Evolutionary conservation across 2,888 invertebrate species (phyloP).

Genomic region (Rhimphoctona megacephalus): DNA sequence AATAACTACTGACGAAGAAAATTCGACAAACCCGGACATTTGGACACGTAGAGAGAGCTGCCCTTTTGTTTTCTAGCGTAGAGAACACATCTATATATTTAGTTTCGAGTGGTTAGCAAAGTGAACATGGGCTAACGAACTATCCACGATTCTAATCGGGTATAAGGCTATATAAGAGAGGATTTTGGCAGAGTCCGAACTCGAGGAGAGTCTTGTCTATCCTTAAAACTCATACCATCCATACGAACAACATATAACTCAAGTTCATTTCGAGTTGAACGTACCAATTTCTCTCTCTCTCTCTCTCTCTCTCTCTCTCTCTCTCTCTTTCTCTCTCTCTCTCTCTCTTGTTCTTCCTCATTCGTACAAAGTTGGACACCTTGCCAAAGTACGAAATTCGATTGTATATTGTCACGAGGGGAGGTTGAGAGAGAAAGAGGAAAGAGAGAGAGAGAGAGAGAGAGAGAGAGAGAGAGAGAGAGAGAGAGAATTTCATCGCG

Average conservation of each 20-base stretch:
- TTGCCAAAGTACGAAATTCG: conserved; percentile 71
- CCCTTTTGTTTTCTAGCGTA: conserved; percentile 11
- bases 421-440: background rate
- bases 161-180: conserved; percentile 11
- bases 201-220: conserved; percentile 16
- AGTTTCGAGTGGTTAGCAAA: conserved; percentile 27
- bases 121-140: conserved; percentile 28
- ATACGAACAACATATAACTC: conserved; percentile 70
- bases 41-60: background rate
- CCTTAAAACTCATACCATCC: conserved; percentile 35
- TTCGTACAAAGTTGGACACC: conserved; percentile 65
- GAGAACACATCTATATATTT: background rate
- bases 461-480: conserved; percentile 38
- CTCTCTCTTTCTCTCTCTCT: conserved; percentile 21
- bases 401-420: conserved; percentile 60
- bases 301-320: conserved; percentile 28
- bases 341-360: conserved; percentile 4
- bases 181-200: conserved; percentile 36
- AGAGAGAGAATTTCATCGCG: background rate
- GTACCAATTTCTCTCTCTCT: conserved; percentile 32
- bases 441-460: background rate
- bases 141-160: conserved; percentile 40
- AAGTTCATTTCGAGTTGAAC: conserved; percentile 67
- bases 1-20: conserved; percentile 4
- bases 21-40: background rate